phyloP scores from a whole-genome alignment of 2,797 vertebrate species.

The Varecia variegata region DNA sequence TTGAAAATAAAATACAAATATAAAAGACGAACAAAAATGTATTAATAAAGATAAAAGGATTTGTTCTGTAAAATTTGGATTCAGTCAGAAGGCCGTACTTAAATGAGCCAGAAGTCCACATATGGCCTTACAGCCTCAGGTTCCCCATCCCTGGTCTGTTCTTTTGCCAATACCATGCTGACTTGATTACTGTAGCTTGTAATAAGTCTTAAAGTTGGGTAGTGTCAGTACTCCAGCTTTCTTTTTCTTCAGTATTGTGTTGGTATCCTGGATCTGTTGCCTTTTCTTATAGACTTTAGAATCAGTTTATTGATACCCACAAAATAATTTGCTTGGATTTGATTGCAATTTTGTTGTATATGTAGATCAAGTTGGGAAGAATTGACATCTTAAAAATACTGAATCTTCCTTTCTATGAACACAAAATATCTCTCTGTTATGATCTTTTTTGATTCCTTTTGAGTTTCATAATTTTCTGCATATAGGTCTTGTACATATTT shows the following conservation, averaged over 20 bases:
- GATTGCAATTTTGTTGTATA: background rate
- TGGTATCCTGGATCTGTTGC: background rate
- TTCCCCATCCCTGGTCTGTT: background rate
- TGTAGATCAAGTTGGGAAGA: background rate
- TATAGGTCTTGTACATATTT: background rate
- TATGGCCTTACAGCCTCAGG: background rate
- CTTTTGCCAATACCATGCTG: background rate
- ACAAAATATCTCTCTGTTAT: background rate
- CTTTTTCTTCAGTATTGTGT: background rate
- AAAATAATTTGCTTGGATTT: background rate
- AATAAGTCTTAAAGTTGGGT: background rate
- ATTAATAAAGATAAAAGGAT: background rate
- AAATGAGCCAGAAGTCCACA: background rate
- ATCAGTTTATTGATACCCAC: background rate
- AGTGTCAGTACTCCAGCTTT: background rate
- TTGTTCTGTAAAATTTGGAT: background rate
- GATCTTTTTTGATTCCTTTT: background rate
- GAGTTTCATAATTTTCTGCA: background rate
- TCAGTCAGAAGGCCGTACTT: background rate
- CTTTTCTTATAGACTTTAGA: background rate
- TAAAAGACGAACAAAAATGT: background rate
- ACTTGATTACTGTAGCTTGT: background rate
- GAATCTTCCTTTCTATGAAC: background rate
- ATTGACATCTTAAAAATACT: background rate
- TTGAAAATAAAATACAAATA: background rate